Evolutionary conservation across 2,888 invertebrate species (phyloP), one percentile per base, ranked within the genome.

Genomic region (Allophyes oxyacanthae): DNA sequence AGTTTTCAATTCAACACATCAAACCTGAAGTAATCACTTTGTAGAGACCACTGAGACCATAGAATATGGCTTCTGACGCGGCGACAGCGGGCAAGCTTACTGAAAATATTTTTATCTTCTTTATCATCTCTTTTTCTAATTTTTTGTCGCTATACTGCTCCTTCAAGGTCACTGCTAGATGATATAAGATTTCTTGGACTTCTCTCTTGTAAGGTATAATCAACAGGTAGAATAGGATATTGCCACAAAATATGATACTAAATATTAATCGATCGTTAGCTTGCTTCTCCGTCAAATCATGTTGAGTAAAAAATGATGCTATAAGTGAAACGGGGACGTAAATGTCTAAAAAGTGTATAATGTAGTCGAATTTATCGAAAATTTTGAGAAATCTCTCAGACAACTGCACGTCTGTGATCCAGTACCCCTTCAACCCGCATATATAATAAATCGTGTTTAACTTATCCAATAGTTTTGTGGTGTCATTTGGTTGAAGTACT

Each of bases 101-200:
- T 4, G 42, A 60, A 28, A 34, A 72, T 10, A 62, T 6, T 56
- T 62, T 72, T 1, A 79, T 58, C 33, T 69, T 76, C 38, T 36
- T 63, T 5, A 72, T 58, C 67, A 72, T 66, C 42, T 56, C 56
- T 8, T 41, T 46, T 50, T 75, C 75, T 8, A 64, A 44, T 4
- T 26, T 44, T 5, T 36, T 26, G n/a, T 78, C 66, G 7, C 68
- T 71, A 28, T 77, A 59, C 8, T 37, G 48, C 6, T 45, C 48
- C 48, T 74, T 77, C 28, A 77, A 25, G 1, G 49, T 50, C 32
- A 61, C 67, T 0, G 54, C 55, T 8, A 78, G 28, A 5, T 62
- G 25, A 20, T 65, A 66, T 13, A 78, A 37, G 5, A 78, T 40
- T 5, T 64, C 58, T 30, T 53, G 55, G 0, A 58, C 54, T 11